Conservation (phyloP, 2,797 vertebrate genomes). For the Eospalax fontanierii region DNA sequence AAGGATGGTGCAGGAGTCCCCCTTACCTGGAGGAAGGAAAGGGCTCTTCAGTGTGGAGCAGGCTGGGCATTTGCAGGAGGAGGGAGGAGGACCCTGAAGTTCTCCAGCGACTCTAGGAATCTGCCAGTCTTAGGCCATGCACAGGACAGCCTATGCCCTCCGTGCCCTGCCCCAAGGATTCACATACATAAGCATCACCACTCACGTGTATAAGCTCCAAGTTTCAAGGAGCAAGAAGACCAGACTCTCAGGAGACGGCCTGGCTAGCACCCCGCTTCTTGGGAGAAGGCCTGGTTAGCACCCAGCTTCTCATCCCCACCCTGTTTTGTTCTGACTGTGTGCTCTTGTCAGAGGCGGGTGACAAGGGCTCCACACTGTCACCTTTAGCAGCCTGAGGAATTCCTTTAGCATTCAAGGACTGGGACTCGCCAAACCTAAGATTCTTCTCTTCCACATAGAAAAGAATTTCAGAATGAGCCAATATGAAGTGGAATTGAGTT, state of each 20-base stretch:
- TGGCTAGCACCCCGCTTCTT: not conserved
- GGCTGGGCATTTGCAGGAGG: not conserved
- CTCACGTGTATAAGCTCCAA: rapidly evolving
- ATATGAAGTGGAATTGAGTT: not conserved
- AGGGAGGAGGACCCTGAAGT: not conserved
- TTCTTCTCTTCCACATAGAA: not conserved
- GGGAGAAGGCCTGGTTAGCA: not conserved
- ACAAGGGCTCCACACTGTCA: not conserved
- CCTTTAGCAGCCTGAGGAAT: not conserved
- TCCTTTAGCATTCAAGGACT: not conserved
- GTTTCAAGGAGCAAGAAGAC: too few species aligned
- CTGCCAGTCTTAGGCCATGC: not conserved
- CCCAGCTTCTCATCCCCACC: not conserved
- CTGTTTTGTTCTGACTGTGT: not conserved
- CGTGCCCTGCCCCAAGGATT: not conserved
- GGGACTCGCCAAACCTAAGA: not conserved
- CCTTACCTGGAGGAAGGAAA: not conserved
- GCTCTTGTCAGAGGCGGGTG: not conserved
- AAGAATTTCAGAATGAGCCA: not conserved
- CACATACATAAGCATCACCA: rapidly evolving
- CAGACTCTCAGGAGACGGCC: not conserved
- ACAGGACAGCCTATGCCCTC: not conserved
- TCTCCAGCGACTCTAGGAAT: not conserved
- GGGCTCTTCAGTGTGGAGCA: too few species aligned
- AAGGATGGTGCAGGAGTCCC: too few species aligned